phyloP scores from a whole-genome alignment of 37 sponge, comb jelly and placozoan genomes.

The Chondrilla cf. caribensis region DNA sequence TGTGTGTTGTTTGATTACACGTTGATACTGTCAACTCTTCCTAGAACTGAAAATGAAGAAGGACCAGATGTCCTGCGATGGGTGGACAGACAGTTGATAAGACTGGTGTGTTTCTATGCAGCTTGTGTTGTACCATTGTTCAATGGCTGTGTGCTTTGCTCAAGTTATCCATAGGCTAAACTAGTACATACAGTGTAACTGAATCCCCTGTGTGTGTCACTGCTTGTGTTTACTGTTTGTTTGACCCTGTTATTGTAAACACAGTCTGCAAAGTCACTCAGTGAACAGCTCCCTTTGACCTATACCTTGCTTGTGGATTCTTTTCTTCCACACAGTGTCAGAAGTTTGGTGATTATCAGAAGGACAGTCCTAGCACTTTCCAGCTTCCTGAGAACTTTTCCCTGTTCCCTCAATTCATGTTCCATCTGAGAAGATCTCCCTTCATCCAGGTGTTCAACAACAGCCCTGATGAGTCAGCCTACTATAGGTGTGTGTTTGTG shows the following conservation, averaged over 20 bases:
- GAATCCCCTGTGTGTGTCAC: background rate
- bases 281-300: too few relatives aligned
- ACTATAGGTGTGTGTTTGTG: conserved; percentile 69
- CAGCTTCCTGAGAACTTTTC: conserved; percentile 94
- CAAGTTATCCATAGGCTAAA: too few relatives aligned
- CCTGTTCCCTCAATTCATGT: conserved; percentile 99
- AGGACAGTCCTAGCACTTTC: conserved; percentile 93
- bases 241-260: too few relatives aligned
- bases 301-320: too few relatives aligned
- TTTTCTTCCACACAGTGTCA: too few relatives aligned
- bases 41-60: conserved; percentile 87
- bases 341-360: conserved; percentile 94
- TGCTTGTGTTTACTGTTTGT: too few relatives aligned
- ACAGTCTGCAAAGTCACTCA: too few relatives aligned
- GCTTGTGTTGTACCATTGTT: too few relatives aligned
- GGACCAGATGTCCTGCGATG: conserved; percentile 98
- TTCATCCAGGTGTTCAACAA: conserved; percentile 99
- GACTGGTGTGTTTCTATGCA: conserved; percentile 60
- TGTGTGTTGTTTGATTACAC: too few relatives aligned
- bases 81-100: conserved; percentile 95
- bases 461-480: conserved; percentile 97
- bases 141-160: too few relatives aligned
- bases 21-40: background rate
- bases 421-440: conserved; percentile 94
- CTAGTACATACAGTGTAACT: too few relatives aligned